A percentile compares a stretch with the other conserved stretches of the same genome.
phyloP scores from a whole-genome alignment of 1,140 invertebrate species.

The Mycetomoellerius zeteki region DNA sequence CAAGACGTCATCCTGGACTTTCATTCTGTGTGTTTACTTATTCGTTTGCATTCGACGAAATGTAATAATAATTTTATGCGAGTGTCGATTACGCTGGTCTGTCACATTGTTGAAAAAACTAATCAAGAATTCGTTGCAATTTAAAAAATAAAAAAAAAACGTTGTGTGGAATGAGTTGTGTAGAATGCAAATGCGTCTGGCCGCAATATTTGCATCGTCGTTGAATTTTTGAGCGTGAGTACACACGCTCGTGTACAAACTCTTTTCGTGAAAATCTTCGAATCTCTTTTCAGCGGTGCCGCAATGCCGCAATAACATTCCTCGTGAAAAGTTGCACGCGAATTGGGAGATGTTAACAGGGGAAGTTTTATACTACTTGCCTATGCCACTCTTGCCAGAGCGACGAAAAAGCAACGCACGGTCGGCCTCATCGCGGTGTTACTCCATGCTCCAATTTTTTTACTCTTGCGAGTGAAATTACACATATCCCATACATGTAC shows the following conservation, averaged over 20 bases:
- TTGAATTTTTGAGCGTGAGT: conserved; percentile 24
- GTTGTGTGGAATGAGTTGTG: not conserved
- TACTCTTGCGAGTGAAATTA: conserved; percentile 26
- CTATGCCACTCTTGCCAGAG: not conserved
- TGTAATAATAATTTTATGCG: conserved; percentile 30
- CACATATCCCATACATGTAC: not conserved
- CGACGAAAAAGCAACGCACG: not conserved
- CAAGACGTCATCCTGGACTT: conserved; percentile 34
- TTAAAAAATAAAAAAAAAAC: not conserved
- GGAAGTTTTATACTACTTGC: conserved; percentile 35
- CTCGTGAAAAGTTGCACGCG: conserved; percentile 42
- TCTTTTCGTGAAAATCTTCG: not conserved
- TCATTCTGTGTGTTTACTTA: conserved; percentile 10
- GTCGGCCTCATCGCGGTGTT: conserved; percentile 3
- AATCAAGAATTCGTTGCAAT: not conserved
- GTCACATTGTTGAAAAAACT: not conserved
- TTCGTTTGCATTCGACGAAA: not conserved
- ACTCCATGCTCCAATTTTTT: conserved; percentile 14
- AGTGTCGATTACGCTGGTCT: not conserved
- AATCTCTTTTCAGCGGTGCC: conserved; percentile 29
- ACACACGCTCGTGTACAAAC: conserved; percentile 12
- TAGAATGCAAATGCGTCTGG: not conserved
- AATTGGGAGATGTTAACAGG: conserved; percentile 49
- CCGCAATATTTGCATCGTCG: conserved; percentile 3
- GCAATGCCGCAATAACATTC: conserved; percentile 33